Conservation (phyloP, 2,888 invertebrate genomes). For the Pandemis cinnamomeana region DNA sequence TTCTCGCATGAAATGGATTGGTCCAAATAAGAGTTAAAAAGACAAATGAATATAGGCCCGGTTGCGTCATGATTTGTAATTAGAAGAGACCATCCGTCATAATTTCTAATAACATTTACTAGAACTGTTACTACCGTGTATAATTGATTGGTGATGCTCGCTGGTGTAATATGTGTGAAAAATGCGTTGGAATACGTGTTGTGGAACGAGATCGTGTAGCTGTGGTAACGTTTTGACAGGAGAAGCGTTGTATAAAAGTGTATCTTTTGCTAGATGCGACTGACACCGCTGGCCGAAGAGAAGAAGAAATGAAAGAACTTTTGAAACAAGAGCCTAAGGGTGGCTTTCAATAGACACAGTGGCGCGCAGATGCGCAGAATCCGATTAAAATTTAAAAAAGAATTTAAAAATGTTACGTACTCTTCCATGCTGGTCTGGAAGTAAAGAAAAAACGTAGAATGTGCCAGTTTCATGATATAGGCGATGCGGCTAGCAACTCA, state of each 20-base stretch:
- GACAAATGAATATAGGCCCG: slow-evolving; percentile 36
- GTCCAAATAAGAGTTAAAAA: slow-evolving; percentile 25
- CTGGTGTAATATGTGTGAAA: slow-evolving; percentile 33
- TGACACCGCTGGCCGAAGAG: too few relatives aligned
- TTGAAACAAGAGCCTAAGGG: too few relatives aligned
- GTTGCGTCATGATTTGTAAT: slow-evolving; percentile 35
- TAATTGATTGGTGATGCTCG: slow-evolving; percentile 37
- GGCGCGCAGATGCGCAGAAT: too few relatives aligned
- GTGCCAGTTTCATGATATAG: too few relatives aligned
- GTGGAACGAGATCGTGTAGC: background rate
- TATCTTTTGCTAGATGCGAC: too few relatives aligned
- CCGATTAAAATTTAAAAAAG: too few relatives aligned
- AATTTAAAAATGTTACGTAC: too few relatives aligned
- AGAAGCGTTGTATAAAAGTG: background rate
- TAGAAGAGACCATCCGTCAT: slow-evolving; percentile 39
- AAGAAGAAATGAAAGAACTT: too few relatives aligned
- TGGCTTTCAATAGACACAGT: too few relatives aligned
- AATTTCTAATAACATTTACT: slow-evolving; percentile 41
- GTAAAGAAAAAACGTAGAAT: too few relatives aligned
- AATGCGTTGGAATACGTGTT: slow-evolving; percentile 16
- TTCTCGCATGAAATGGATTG: slow-evolving; percentile 35
- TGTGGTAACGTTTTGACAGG: background rate
- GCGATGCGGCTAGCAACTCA: too few relatives aligned
- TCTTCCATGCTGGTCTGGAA: too few relatives aligned
- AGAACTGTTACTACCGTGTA: slow-evolving; percentile 34